Conservation (phyloP, 2,888 invertebrate genomes). For the Sphecodes monilicornis region DNA sequence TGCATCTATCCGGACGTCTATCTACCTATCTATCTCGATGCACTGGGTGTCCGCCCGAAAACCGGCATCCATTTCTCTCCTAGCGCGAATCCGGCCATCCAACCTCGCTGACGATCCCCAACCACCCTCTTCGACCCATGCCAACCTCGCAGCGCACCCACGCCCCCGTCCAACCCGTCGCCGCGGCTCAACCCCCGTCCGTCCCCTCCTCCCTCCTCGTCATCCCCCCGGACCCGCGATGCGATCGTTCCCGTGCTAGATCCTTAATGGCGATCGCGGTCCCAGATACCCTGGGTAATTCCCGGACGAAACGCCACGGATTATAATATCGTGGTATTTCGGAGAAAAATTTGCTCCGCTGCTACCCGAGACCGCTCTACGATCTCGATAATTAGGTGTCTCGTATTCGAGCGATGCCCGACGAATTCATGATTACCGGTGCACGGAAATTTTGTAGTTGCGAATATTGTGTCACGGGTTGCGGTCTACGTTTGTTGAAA, state of each 20-base stretch:
- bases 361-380: not conserved
- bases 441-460: not conserved
- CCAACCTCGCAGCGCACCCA: not conserved
- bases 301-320: conserved; percentile 18
- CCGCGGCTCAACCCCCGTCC: not conserved
- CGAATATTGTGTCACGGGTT: not conserved
- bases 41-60: conserved; percentile 76
- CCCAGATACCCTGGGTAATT: conserved; percentile 40
- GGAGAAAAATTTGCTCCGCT: not conserved
- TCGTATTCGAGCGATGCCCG: conserved; percentile 1
- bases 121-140: not conserved
- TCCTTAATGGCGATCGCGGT: conserved; percentile 58
- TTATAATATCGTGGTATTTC: conserved; percentile 19
- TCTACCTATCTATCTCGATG: conserved; percentile 75
- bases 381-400: conserved; percentile 8
- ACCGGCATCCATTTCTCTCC: conserved; percentile 67
- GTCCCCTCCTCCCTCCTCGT: not conserved
- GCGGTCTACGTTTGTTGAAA: not conserved
- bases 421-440: not conserved
- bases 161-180: not conserved
- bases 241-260: conserved; percentile 44
- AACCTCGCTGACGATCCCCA: conserved; percentile 32
- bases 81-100: conserved; percentile 26
- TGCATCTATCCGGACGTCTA: conserved; percentile 77
- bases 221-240: conserved; percentile 30